These are phyloP conservation scores for Schizopygopsis malacanthus DNA, from an alignment of 2,797 vertebrate species.

Conservation along the genomic window DNA sequence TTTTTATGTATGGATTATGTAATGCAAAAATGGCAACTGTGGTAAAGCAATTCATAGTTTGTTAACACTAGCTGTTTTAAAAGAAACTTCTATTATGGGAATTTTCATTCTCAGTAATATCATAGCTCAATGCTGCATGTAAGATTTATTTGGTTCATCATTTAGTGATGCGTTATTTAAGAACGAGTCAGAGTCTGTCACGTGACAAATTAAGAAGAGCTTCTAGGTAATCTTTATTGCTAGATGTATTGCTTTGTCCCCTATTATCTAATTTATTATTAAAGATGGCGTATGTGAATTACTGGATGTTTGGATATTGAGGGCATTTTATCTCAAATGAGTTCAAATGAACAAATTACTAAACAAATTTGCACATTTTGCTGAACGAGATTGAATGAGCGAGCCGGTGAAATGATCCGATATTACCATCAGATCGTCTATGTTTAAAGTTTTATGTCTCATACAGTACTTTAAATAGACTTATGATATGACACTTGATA, in stretches of 20 bases:
- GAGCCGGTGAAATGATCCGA: background rate
- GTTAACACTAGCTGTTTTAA: conserved; percentile 14
- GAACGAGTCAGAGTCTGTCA: too few relatives aligned
- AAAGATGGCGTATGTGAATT: too few relatives aligned
- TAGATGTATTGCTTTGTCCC: too few relatives aligned
- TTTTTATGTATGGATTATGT: conserved; percentile 13
- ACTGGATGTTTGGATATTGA: too few relatives aligned
- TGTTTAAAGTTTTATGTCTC: background rate
- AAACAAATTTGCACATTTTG: too few relatives aligned
- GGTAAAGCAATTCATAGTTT: background rate
- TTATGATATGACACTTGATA: background rate
- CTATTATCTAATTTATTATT: too few relatives aligned
- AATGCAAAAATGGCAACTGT: background rate
- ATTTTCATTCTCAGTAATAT: background rate
- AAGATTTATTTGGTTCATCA: background rate
- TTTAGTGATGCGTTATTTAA: too few relatives aligned
- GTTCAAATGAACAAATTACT: too few relatives aligned
- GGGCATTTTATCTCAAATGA: too few relatives aligned
- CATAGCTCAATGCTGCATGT: too few relatives aligned
- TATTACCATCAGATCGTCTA: background rate
- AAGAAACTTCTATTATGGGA: conserved; percentile 1
- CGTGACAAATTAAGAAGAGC: too few relatives aligned
- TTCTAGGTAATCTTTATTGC: too few relatives aligned
- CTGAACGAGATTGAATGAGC: background rate
- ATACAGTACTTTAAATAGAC: background rate